phyloP scores from a whole-genome alignment of 2,797 vertebrate genomes.

The Eidolon dupreanum region DNA sequence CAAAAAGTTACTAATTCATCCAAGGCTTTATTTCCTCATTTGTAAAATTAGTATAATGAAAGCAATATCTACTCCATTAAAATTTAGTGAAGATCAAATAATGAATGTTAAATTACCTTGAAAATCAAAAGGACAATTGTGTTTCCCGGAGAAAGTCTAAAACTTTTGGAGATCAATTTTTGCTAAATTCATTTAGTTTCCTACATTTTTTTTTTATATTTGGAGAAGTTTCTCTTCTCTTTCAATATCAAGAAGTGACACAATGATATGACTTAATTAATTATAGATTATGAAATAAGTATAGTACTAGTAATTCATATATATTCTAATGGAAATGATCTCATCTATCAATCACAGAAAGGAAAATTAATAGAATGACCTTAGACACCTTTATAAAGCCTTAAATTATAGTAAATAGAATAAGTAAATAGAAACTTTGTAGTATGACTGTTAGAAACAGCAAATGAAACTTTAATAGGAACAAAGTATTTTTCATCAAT shows the following conservation, averaged over 20 bases:
- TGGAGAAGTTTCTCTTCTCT: background rate
- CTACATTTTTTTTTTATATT: background rate
- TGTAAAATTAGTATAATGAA: slow-evolving; percentile 54
- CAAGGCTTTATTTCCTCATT: slow-evolving; percentile 41
- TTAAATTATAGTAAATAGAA: background rate
- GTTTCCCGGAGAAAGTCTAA: slow-evolving; percentile 46
- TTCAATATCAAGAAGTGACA: background rate
- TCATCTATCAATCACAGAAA: background rate
- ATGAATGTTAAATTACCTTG: background rate
- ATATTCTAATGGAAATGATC: background rate
- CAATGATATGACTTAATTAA: slow-evolving; percentile 15
- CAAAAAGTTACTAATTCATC: slow-evolving; percentile 39
- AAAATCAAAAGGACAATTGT: background rate
- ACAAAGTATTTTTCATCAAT: slow-evolving; percentile 27
- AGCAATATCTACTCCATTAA: slow-evolving; percentile 7
- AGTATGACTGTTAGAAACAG: background rate
- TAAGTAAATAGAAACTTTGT: background rate
- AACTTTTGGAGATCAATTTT: background rate
- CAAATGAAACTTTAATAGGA: background rate
- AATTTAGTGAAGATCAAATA: slow-evolving; percentile 58
- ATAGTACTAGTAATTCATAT: background rate
- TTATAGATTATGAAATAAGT: slow-evolving; percentile 27
- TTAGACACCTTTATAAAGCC: background rate
- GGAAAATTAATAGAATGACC: slow-evolving; percentile 44
- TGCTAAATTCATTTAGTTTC: slow-evolving; percentile 1